phyloP scores from a whole-genome alignment of 2,888 invertebrate species.

The Amiota minor region DNA sequence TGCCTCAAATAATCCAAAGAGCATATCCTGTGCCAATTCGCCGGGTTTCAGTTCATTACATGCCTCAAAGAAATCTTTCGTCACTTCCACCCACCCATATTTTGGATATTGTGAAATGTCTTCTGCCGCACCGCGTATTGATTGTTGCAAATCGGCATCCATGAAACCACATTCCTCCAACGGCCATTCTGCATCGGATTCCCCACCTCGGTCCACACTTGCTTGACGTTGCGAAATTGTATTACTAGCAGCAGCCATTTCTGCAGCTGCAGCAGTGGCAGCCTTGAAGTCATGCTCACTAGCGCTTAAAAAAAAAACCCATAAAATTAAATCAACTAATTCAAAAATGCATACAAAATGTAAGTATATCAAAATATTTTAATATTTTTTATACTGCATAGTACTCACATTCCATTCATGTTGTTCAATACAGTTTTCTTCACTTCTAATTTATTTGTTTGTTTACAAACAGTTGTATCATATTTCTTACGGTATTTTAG shows the following conservation, averaged over 20 bases:
- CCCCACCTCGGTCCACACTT: conserved; percentile 44
- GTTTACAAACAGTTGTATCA: too few species aligned
- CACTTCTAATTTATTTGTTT: too few species aligned
- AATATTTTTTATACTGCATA: background rate
- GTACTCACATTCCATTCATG: conserved; percentile 45
- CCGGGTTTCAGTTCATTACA: conserved; percentile 87
- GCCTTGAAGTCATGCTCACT: conserved; percentile 64
- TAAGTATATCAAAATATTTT: background rate
- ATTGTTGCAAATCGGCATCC: conserved; percentile 62
- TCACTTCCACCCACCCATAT: conserved; percentile 73
- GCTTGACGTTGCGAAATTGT: conserved; percentile 34
- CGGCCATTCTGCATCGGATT: conserved; percentile 56
- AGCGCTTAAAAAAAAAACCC: conserved; percentile 40
- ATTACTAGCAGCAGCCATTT: conserved; percentile 61
- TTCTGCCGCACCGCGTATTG: conserved; percentile 57
- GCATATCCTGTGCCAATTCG: conserved; percentile 91
- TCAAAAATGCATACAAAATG: too few species aligned
- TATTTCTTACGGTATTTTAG: too few species aligned
- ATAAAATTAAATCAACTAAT: conserved; percentile 45
- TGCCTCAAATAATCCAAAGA: conserved; percentile 95
- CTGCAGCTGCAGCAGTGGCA: conserved; percentile 64
- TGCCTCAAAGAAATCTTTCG: conserved; percentile 77
- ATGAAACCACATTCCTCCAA: conserved; percentile 56
- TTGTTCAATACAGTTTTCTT: background rate
- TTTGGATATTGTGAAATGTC: conserved; percentile 68